Percentiles rank a stretch among this genome's conserved stretches.
Conservation (phyloP, 2,888 invertebrate genomes). For the Abscondita cerata region DNA sequence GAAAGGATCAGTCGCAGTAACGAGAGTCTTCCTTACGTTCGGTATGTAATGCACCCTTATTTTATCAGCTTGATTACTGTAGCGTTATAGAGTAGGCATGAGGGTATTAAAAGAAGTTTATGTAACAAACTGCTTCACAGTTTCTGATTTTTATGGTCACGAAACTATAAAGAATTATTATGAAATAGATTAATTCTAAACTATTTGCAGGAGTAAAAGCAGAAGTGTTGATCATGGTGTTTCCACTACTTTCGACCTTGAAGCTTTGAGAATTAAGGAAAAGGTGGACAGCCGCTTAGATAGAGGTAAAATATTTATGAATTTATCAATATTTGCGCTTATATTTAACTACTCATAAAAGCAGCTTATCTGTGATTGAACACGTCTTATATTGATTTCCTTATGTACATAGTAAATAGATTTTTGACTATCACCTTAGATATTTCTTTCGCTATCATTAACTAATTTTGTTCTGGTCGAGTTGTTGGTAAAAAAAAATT, state of each 20-base stretch:
- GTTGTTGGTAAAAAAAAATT: too few species aligned
- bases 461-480: neutral
- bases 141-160: too few species aligned
- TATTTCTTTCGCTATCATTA: neutral
- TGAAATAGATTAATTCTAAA: constrained; percentile 16
- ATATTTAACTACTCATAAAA: neutral
- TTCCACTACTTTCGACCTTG: constrained; percentile 84
- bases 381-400: too few species aligned
- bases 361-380: neutral
- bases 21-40: constrained; percentile 52
- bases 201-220: constrained; percentile 82
- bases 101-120: too few species aligned
- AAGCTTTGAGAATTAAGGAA: constrained; percentile 78
- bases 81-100: neutral
- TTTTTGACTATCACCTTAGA: neutral
- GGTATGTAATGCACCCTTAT: constrained; percentile 46
- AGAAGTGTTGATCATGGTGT: constrained; percentile 91
- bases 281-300: constrained; percentile 87
- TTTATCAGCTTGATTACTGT: neutral
- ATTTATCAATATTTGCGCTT: too few species aligned
- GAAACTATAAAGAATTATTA: too few species aligned
- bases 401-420: neutral
- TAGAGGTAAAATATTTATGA: constrained; percentile 63
- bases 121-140: too few species aligned
- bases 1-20: constrained; percentile 60